phyloP scores from a whole-genome alignment of 2,888 invertebrate species.

The Pyralis farinalis region DNA sequence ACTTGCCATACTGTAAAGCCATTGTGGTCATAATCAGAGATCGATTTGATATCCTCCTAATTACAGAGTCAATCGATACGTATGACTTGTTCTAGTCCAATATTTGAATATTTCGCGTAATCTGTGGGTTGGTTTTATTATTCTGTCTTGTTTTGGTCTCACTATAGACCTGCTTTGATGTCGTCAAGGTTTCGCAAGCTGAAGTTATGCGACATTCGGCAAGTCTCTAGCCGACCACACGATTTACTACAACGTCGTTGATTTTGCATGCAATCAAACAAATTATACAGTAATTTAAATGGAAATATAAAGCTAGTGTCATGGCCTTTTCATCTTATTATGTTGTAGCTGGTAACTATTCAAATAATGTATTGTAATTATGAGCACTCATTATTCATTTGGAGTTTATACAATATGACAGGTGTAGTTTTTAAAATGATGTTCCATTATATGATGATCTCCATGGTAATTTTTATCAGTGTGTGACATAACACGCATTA shows the following conservation, averaged over 20 bases:
- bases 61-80: too few species aligned
- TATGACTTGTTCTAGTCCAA: neutral
- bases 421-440: too few species aligned
- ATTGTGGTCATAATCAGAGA: too few species aligned
- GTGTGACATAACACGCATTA: constrained; percentile 13
- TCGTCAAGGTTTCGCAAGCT: constrained; percentile 3
- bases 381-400: too few species aligned
- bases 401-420: too few species aligned
- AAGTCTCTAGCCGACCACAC: constrained; percentile 1
- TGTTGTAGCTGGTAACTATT: too few species aligned
- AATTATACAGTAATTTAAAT: neutral
- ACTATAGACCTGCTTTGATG: neutral
- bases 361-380: too few species aligned
- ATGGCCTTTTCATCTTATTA: neutral
- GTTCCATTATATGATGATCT: neutral
- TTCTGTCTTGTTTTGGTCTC: neutral
- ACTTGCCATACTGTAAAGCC: neutral
- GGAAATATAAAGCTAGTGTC: neutral
- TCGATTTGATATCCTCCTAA: too few species aligned
- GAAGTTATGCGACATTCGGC: neutral
- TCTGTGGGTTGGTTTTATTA: constrained; percentile 1
- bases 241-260: constrained; percentile 2
- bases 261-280: neutral
- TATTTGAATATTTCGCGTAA: constrained; percentile 2
- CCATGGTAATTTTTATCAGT: neutral